Base-by-base conservation (phyloP, 2,797 vertebrate species). In the Sebastes vulpes region DNA sequence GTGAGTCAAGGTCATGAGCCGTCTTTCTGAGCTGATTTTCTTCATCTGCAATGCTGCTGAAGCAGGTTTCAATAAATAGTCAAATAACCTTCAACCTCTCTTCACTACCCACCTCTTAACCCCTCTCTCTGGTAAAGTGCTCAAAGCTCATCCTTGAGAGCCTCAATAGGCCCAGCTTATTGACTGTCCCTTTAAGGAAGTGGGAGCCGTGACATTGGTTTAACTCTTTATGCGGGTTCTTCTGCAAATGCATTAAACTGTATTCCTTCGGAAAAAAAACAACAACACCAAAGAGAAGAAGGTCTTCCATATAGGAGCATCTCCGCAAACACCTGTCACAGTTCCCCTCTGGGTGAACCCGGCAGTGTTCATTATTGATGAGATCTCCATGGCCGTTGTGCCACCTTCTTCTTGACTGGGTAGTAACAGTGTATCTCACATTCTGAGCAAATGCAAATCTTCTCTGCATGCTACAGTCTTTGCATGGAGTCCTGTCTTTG, bases 361-460 rank as follows among this genome's bases (percentile, higher is more conserved):
- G 0, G 2, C 20, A 0, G 4, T 16, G 16, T 93, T 84, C 82
- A 95, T 94, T 93, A 94, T 95, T 93, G 77, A 95, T 93, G 90
- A 91, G 81, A 28, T 65, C 72, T 81, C 84, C 85, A 64, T 70
- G 70, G 75, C 72, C 78, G 64, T 74, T 73, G 31, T 18, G 82
- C 60, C 74, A 60, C 73, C 58, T 66, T 72, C 63, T 56, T 80
- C 75, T 79, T 73, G 25, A 35, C 80, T 23, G 28, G 26, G 67
- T 35, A 54, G 53, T 59, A 69, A 25, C 20, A 61, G 52, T 4
- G 7, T 75, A 79, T 57, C 50, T 60, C 4, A 21, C 29, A 63
- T 75, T 54, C 57, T n/a, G 74, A 72, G 35, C 72, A 75, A 86
- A 67, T 9, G 26, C 46, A 73, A 31, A 69, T 71, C 72, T 64